phyloP scores from a whole-genome alignment of 2,888 invertebrate species.

The Mechanitis messenoides region DNA sequence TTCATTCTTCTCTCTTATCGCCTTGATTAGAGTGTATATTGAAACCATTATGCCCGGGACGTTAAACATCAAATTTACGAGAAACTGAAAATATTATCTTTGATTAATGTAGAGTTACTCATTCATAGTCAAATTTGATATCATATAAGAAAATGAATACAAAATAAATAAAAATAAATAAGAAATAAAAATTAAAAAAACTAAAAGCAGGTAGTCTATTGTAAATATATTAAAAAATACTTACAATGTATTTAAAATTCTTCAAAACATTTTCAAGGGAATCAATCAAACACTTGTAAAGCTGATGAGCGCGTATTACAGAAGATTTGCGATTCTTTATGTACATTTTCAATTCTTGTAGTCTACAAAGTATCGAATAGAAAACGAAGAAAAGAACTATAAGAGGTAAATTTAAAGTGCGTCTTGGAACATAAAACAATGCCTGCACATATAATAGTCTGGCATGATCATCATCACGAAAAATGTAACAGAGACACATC shows the following conservation, averaged over 20 bases:
- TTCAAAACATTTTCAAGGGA: background rate
- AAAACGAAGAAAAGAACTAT: constrained; percentile 1
- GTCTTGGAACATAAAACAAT: background rate
- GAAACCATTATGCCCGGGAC: background rate
- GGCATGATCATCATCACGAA: too few relatives aligned
- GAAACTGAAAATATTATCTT: background rate
- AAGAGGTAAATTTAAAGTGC: background rate
- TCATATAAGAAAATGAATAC: background rate
- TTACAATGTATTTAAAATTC: constrained; percentile 2
- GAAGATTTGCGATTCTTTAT: background rate
- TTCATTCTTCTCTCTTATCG: background rate
- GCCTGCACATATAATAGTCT: background rate
- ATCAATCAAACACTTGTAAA: constrained; percentile 1
- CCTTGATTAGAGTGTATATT: background rate
- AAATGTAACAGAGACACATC: too few relatives aligned
- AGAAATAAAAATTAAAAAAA: too few relatives aligned
- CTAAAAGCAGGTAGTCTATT: too few relatives aligned
- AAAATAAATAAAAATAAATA: too few relatives aligned
- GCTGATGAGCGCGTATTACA: background rate
- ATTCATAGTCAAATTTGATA: background rate
- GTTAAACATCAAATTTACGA: background rate
- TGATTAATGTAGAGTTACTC: background rate
- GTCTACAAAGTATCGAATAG: background rate
- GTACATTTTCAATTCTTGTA: background rate
- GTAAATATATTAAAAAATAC: background rate